Conservation (phyloP, 2,113 vertebrate genomes). For the Protobothrops flavoviridis region DNA sequence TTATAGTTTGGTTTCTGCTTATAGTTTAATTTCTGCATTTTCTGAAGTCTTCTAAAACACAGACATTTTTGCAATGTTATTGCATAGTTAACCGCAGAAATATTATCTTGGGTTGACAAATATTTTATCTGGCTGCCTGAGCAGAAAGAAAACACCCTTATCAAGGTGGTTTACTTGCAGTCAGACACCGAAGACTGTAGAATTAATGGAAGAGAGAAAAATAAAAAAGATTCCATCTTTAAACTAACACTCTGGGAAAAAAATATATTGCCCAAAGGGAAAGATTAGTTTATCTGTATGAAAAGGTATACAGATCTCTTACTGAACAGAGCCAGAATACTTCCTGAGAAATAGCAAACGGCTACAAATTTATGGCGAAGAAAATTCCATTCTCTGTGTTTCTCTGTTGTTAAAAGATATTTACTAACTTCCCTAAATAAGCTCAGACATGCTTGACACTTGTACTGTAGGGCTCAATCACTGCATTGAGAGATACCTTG, state of each 20-base stretch:
- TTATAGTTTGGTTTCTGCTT: neutral
- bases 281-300: constrained; percentile 23
- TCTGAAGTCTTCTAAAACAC: neutral
- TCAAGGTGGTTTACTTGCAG: neutral
- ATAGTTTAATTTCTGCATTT: neutral
- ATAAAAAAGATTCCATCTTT: constrained; percentile 18
- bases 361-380: neutral
- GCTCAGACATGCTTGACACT: neutral
- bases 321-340: constrained; percentile 1
- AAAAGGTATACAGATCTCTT: constrained; percentile 18
- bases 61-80: neutral
- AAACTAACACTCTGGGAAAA: neutral
- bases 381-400: neutral
- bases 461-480: constrained; percentile 12
- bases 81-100: neutral
- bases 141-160: constrained; percentile 8
- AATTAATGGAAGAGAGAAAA: constrained; percentile 19
- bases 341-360: constrained; percentile 3
- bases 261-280: neutral
- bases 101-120: neutral
- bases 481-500: constrained; percentile 2
- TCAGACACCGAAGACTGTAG: constrained; percentile 2
- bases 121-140: neutral
- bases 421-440: constrained; percentile 20
- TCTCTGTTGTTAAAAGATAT: constrained; percentile 2